Conservation (phyloP, 1,140 invertebrate genomes). For the Atta texana region DNA sequence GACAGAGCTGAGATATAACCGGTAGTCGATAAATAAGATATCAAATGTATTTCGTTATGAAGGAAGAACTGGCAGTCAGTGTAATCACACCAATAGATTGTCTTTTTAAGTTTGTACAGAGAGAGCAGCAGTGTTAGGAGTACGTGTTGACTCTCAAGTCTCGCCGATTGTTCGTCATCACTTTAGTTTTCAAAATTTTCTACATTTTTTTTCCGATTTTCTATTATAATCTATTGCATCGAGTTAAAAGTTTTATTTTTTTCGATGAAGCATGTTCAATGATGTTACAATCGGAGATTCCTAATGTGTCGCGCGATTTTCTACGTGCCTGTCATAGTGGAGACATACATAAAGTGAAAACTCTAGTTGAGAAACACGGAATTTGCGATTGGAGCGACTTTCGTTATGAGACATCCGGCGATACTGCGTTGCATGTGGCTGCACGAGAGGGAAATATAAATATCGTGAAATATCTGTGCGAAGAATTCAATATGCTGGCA, state of each 20-base stretch:
- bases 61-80: neutral
- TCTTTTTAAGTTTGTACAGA: neutral
- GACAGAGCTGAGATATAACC: neutral
- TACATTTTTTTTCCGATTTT: neutral
- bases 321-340: conserved; percentile 76
- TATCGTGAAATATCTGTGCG: conserved; percentile 78
- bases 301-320: conserved; percentile 71
- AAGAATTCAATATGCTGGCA: conserved; percentile 69
- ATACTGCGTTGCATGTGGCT: conserved; percentile 81
- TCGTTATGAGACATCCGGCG: conserved; percentile 76
- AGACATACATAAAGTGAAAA: conserved; percentile 69
- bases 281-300: neutral
- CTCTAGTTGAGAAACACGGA: conserved; percentile 56
- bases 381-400: conserved; percentile 78
- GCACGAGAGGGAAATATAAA: conserved; percentile 77
- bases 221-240: neutral
- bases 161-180: neutral
- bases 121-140: neutral
- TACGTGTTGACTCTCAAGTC: too few species aligned
- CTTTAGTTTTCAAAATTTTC: neutral
- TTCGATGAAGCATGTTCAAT: neutral
- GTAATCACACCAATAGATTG: neutral
- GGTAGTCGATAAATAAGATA: neutral
- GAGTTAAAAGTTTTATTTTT: neutral
- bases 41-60: neutral